Evolutionary conservation across 2,888 invertebrate genomes (phyloP), one percentile per base, ranked within the genome.

Genomic region (Drosophila borealis): DNA sequence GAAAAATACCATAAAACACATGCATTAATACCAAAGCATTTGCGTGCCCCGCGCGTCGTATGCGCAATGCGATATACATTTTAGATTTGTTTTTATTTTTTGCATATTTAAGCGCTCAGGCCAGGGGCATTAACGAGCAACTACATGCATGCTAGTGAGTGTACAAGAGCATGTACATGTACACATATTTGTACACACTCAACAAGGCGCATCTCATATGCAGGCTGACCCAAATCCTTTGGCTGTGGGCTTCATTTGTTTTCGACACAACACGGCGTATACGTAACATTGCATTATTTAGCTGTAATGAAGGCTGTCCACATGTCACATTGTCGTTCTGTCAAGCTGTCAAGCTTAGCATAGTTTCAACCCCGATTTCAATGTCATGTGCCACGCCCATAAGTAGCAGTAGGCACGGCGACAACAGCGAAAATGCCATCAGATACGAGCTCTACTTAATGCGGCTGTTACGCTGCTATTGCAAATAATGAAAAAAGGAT

Each of bases 151-250:
- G 41, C 64, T 46, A 68, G 37, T 42, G 11, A 44, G 14, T 37
- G 34, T 21, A 36, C 50, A 9, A 17, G 54, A 34, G 29, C 50
- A 14, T 42, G 25, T 67, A 29, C 39, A 37, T 34, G 54, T 48
- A 13, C 42, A n/a, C 50, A 33, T 59, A 56, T 56, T 44, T 48
- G 51, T 44, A 36, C 50, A 74, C 46, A 59, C 67, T 65, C 69
- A 54, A 74, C 67, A 62, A 53, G 74, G 60, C 82, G 65, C 85
- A 84, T 81, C 80, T 73, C 66, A 71, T 85, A 80, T 87, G 85
- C 82, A 74, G 77, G 57, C 72, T 84, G 83, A 84, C 83, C 83
- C 85, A 84, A 81, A 87, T 82, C 71, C 84, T 70, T 86, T 87
- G 70, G 76, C 70, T 71, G 74, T 76, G 71, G 61, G 83, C 88